Conservation (phyloP, 2,113 vertebrate genomes). For the Rhombomys opimus region DNA sequence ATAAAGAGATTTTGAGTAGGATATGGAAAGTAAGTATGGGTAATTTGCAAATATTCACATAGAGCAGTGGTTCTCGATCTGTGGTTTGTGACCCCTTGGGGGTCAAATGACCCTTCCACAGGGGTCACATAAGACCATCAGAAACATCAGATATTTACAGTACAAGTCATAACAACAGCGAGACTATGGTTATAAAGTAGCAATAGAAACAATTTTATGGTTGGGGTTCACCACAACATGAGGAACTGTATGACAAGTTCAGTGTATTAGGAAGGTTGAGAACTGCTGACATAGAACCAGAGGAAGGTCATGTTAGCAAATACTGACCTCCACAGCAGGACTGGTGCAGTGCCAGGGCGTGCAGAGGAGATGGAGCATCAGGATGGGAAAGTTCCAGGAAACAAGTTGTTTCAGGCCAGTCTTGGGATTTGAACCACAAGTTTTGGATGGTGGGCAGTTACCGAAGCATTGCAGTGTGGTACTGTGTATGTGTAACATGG, state of each 20-base stretch:
- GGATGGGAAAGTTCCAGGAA: not conserved
- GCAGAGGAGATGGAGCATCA: not conserved
- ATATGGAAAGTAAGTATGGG: not conserved
- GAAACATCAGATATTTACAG: not conserved
- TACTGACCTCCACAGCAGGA: not conserved
- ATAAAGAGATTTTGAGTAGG: not conserved
- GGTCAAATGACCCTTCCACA: not conserved
- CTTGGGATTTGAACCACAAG: not conserved
- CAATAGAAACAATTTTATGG: not conserved
- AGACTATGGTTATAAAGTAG: not conserved
- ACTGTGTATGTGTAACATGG: too few species aligned
- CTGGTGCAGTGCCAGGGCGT: not conserved
- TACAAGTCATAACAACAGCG: not conserved
- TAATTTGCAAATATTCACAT: conserved; percentile 1
- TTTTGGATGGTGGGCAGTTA: not conserved
- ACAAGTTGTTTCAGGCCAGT: not conserved
- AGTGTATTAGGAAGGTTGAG: not conserved
- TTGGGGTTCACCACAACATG: not conserved
- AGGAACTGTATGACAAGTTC: not conserved
- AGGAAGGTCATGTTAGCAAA: not conserved
- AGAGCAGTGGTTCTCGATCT: not conserved
- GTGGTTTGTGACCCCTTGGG: not conserved
- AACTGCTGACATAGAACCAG: not conserved
- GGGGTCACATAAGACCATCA: not conserved
- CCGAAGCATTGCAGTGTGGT: not conserved